A percentile compares a stretch with the other conserved stretches of the same genome.
These are phyloP conservation scores for Macropodus opercularis DNA, from an alignment of 2,797 vertebrate genomes.

Conservation along the genomic window DNA sequence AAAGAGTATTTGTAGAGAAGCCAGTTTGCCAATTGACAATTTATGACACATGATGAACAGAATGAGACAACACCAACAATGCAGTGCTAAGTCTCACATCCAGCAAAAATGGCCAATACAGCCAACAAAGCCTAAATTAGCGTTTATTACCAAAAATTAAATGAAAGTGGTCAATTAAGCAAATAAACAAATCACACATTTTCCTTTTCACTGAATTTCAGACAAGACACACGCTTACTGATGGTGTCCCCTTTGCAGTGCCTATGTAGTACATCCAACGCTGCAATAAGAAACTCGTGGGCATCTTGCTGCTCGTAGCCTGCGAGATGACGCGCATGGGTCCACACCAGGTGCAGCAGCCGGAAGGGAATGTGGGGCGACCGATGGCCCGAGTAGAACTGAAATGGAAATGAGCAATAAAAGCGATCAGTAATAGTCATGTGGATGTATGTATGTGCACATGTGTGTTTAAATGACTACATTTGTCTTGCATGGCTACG, in stretches of 20 bases:
- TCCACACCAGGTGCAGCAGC: conserved; percentile 99
- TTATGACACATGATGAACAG: no score
- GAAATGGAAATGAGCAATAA: conserved; percentile 33
- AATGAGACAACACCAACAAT: no score
- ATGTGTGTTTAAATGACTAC: not conserved
- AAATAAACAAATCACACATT: no score
- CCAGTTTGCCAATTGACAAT: no score
- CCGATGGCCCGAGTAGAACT: conserved; percentile 99
- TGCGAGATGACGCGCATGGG: conserved; percentile 96
- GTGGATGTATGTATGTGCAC: not conserved
- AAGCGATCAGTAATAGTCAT: not conserved
- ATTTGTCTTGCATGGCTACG: conserved; percentile 1
- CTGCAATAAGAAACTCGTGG: conserved; percentile 98
- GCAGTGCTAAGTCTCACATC: no score
- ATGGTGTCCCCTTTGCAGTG: conserved; percentile 94
- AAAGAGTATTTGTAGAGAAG: no score
- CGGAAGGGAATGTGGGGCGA: conserved; percentile 99
- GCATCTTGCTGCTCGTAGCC: conserved; percentile 99
- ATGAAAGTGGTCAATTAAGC: no score
- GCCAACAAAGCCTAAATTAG: no score
- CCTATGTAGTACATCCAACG: conserved; percentile 95
- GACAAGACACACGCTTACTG: no score
- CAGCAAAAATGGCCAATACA: no score
- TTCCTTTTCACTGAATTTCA: no score
- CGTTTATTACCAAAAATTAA: no score